Evolutionary conservation across 2,797 vertebrate species (phyloP), one percentile per base, ranked within the genome.

Genomic region (Chelonia mydas): DNA sequence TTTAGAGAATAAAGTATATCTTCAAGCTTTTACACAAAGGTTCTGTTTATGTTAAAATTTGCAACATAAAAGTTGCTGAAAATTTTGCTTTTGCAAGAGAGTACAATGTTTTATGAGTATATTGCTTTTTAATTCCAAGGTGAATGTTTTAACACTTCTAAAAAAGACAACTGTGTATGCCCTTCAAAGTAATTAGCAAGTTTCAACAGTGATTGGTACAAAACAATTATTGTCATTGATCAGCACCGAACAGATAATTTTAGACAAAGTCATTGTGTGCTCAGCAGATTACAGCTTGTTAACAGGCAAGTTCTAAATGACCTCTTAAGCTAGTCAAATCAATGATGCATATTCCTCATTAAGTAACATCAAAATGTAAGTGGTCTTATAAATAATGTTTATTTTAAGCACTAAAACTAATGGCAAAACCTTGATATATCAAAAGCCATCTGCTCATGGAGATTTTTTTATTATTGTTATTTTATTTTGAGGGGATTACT

Each of bases 151-250:
- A 96, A 82, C 89, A 97, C 55, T 97, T 96, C 23, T 89, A 97
- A 98, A 97, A 97, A 95, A 97, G 93, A 96, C 97, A 97, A 98
- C 97, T 98, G 90, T 96, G 85, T 90, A 94, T 99, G 99, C 98
- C 99, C 99, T 99, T 99, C 99, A 99, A 98, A 98, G 98, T 99
- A 99, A 99, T 99, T 99, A 99, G 98, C 96, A 99, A 99, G 98
- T 99, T 99, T 99, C 98, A 99, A 98, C 98, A 99, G 98, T 99
- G 98, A 98, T 98, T 99, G 98, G 98, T 99, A 98, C 97, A 98
- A 98, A 99, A 99, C 99, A 98, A 99, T 99, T 99, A 99, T 99
- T 99, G 99, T 98, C 99, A 99, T 99, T 99, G 99, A 99, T 99
- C 99, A 99, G 98, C 98, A 98, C 98, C 99, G 98, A 99, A 99